phyloP scores from a whole-genome alignment of 2,113 vertebrate genomes.

The Pelusios castaneus region DNA sequence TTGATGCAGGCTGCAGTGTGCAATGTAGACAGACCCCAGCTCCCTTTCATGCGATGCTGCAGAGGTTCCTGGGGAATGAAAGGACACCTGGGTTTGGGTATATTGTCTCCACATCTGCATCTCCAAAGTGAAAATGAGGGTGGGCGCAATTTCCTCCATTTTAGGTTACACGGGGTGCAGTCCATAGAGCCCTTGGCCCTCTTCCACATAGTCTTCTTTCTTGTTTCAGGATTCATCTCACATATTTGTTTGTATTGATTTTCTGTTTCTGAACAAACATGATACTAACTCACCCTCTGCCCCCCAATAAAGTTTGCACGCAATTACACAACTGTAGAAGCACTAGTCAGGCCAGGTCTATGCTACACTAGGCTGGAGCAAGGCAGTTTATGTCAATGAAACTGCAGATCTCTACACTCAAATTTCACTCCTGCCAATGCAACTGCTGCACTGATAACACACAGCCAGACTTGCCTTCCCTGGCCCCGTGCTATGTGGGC shows the following conservation, averaged over 20 bases:
- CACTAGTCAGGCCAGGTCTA: neutral
- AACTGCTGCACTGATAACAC: neutral
- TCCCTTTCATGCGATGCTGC: too few species aligned
- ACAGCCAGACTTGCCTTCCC: too few species aligned
- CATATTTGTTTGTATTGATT: accelerated
- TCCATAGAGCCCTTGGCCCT: neutral
- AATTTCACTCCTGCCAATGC: neutral
- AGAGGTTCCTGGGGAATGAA: too few species aligned
- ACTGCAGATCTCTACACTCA: neutral
- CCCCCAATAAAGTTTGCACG: accelerated
- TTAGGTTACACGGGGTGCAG: neutral
- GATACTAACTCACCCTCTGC: accelerated
- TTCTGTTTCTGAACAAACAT: accelerated
- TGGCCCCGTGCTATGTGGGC: too few species aligned
- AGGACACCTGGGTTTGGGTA: neutral
- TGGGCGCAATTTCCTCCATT: neutral
- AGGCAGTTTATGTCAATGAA: neutral
- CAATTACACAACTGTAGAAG: accelerated
- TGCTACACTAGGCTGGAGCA: neutral
- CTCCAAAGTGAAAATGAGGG: neutral
- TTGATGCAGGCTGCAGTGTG: neutral
- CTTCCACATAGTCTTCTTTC: accelerated
- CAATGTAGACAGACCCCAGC: too few species aligned
- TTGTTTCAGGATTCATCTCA: accelerated
- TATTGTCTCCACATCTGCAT: neutral